Conservation (phyloP, 2,888 invertebrate species). For the Lutraria lutraria region DNA sequence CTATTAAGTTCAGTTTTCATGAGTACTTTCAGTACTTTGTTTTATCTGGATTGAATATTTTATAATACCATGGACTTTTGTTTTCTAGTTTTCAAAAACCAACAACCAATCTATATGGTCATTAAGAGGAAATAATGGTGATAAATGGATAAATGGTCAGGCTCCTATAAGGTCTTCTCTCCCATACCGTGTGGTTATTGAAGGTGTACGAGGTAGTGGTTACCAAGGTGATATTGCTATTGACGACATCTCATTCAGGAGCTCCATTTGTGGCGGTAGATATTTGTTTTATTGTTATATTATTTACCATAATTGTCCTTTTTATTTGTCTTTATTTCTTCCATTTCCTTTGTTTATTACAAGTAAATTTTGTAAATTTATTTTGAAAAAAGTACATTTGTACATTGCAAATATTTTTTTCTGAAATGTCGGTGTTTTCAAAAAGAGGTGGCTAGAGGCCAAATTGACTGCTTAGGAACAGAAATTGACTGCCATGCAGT, state of each 20-base stretch:
- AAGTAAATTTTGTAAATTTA: no score
- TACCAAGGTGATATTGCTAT: conserved; percentile 82
- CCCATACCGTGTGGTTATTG: conserved; percentile 77
- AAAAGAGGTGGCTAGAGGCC: no score
- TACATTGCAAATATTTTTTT: no score
- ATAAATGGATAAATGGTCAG: conserved; percentile 80
- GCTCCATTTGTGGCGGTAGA: conserved; percentile 72
- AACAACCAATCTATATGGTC: conserved; percentile 78
- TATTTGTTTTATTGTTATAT: background rate
- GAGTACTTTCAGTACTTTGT: no score
- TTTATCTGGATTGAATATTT: no score
- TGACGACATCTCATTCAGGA: conserved; percentile 78
- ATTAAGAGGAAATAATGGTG: conserved; percentile 78
- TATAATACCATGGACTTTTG: background rate
- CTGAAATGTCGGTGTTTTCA: no score
- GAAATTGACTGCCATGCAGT: no score
- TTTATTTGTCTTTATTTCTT: no score
- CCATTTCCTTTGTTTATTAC: no score
- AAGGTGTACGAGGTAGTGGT: conserved; percentile 79
- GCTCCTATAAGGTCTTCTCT: conserved; percentile 74
- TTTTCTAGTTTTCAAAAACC: conserved; percentile 47
- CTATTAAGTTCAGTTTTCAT: no score
- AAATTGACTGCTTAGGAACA: no score
- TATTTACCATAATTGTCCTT: background rate
- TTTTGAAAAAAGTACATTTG: no score